Percentiles rank a stretch among this genome's conserved stretches.
Evolutionary conservation across 2,797 vertebrate species (phyloP).

Genomic region (Rhynchonycteris naso): DNA sequence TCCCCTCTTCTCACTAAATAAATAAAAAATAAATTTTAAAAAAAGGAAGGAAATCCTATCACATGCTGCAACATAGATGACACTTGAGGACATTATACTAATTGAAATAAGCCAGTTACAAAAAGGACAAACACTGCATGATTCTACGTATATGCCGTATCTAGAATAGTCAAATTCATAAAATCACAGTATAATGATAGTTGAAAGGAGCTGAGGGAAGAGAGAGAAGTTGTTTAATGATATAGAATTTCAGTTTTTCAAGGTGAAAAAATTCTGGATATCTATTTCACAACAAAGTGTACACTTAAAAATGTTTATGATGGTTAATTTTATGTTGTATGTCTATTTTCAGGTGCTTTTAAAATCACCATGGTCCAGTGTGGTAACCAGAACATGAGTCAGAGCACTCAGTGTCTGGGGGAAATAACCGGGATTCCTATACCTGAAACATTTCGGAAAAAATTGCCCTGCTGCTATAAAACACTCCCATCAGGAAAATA

Average conservation of each 20-base stretch:
- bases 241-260: conserved; percentile 15
- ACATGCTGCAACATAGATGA: background rate
- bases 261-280: background rate
- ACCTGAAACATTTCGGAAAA: background rate
- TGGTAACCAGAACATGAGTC: background rate
- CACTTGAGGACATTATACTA: background rate
- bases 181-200: background rate
- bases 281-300: background rate
- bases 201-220: background rate
- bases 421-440: background rate
- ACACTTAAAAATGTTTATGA: background rate
- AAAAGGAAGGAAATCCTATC: background rate
- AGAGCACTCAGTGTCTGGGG: background rate
- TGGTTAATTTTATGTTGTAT: background rate
- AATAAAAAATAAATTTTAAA: too few relatives aligned
- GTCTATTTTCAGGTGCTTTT: background rate
- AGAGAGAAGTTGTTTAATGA: background rate
- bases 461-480: background rate
- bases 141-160: background rate
- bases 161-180: background rate
- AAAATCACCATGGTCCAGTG: background rate
- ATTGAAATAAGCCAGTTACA: background rate
- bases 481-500: background rate
- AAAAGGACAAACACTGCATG: background rate
- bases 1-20: too few relatives aligned